A percentile compares a stretch with the other conserved stretches of the same genome.
Conservation (phyloP, 2,888 invertebrate species). For the Junonia oenone region DNA sequence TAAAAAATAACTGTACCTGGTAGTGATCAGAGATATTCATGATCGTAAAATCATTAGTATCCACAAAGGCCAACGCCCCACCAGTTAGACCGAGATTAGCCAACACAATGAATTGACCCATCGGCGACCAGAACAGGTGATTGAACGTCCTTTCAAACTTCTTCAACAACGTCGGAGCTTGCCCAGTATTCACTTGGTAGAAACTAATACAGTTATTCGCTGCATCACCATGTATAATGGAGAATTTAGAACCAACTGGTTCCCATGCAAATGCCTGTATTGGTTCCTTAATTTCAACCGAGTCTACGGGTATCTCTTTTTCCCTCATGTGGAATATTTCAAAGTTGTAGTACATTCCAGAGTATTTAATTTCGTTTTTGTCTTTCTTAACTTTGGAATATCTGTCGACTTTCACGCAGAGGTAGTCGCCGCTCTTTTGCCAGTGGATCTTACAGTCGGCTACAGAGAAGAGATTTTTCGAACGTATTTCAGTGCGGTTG, state of each 20-base stretch:
- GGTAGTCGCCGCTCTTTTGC: constrained; percentile 98
- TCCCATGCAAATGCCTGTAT: constrained; percentile 99
- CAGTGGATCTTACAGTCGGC: constrained; percentile 99
- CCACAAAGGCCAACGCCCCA: constrained; percentile 96
- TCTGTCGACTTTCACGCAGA: constrained; percentile 94
- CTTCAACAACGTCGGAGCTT: constrained; percentile 92
- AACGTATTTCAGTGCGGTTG: constrained; percentile 91
- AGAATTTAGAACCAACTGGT: constrained; percentile 96
- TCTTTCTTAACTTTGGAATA: constrained; percentile 95
- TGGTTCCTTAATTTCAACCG: constrained; percentile 95
- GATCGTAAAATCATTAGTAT: constrained; percentile 96
- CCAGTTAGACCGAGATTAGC: constrained; percentile 92
- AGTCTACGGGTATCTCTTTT: constrained; percentile 98
- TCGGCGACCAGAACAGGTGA: constrained; percentile 96
- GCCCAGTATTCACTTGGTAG: constrained; percentile 92
- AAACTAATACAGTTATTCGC: constrained; percentile 92
- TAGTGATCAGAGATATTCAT: constrained; percentile 97
- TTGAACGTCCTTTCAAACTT: constrained; percentile 94
- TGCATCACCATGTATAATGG: constrained; percentile 96
- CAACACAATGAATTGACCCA: constrained; percentile 96
- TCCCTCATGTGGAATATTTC: constrained; percentile 99
- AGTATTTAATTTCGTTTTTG: constrained; percentile 95
- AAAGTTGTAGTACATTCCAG: constrained; percentile 98
- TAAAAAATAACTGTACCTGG: constrained; percentile 84
- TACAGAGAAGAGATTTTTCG: constrained; percentile 98